These are phyloP conservation scores for Spodoptera littoralis DNA, from an alignment of 2,888 invertebrate genomes.

Conservation along the genomic window DNA sequence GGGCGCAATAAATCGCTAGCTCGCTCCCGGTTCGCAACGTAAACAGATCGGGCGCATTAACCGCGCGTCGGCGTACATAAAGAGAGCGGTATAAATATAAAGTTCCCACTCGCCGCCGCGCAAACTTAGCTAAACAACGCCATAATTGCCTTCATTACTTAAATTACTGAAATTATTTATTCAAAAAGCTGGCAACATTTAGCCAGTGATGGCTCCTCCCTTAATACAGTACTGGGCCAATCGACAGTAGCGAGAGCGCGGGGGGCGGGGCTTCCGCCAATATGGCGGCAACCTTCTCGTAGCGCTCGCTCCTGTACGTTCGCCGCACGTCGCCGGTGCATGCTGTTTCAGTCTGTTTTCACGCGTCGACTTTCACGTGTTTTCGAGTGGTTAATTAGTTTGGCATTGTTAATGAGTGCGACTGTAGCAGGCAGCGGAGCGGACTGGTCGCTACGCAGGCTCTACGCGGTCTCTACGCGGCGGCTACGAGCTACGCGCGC, in stretches of 20 bases:
- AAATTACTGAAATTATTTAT: constrained; percentile 89
- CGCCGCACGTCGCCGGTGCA: constrained; percentile 65
- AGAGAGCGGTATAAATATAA: constrained; percentile 89
- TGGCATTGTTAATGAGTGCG: constrained; percentile 70
- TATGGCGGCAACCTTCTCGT: constrained; percentile 81
- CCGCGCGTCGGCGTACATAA: constrained; percentile 88
- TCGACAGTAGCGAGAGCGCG: constrained; percentile 61
- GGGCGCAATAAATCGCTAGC: constrained; percentile 84
- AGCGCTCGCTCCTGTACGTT: constrained; percentile 64
- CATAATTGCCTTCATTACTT: constrained; percentile 90
- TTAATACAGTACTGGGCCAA: constrained; percentile 68
- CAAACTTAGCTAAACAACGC: constrained; percentile 89
- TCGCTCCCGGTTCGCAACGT: constrained; percentile 78
- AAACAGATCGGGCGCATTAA: constrained; percentile 89
- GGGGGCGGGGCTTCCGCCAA: constrained; percentile 82
- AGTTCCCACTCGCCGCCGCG: constrained; percentile 87
- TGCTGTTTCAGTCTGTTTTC: constrained; percentile 74
- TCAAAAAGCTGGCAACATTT: constrained; percentile 89
- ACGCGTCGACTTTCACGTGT: constrained; percentile 72
- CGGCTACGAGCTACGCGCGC: constrained; percentile 21
- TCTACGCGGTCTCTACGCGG: constrained; percentile 54
- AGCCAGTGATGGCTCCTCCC: constrained; percentile 77
- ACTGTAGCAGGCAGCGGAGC: constrained; percentile 54
- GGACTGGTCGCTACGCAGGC: constrained; percentile 55
- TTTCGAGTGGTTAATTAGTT: constrained; percentile 74